Conservation (phyloP, 2,113 vertebrate genomes). For the Nyctibius bracteatus region DNA sequence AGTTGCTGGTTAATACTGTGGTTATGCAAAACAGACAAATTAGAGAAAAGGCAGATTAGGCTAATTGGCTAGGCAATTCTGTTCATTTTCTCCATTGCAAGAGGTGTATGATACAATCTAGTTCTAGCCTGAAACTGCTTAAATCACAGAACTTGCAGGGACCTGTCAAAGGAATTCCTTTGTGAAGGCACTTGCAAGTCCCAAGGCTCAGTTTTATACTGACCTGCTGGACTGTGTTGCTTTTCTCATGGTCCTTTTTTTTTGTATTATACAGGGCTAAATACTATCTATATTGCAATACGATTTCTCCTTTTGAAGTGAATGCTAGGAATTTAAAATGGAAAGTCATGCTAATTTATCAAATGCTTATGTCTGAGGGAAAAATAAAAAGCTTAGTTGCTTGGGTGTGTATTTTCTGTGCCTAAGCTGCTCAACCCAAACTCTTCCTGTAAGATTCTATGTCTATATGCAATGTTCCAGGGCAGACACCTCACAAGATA, state of each 20-base stretch:
- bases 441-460: background rate
- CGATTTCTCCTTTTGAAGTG: background rate
- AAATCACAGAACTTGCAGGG: background rate
- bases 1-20: background rate
- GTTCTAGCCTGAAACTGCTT: background rate
- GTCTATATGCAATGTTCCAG: background rate
- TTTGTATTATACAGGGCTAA: background rate
- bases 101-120: background rate
- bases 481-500: background rate
- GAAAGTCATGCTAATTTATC: background rate
- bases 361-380: background rate
- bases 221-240: background rate
- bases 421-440: background rate
- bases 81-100: background rate
- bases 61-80: constrained; percentile 26
- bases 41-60: constrained; percentile 24
- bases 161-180: background rate
- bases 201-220: background rate
- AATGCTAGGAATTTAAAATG: background rate
- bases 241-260: background rate
- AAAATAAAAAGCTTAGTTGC: background rate
- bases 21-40: constrained; percentile 28
- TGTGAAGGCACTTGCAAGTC: background rate
- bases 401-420: background rate
- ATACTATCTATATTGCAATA: background rate